Percentiles rank a stretch among this genome's conserved stretches.
These are phyloP conservation scores for Hipparchia semele DNA, from an alignment of 2,888 invertebrate species.

Conservation along the genomic window DNA sequence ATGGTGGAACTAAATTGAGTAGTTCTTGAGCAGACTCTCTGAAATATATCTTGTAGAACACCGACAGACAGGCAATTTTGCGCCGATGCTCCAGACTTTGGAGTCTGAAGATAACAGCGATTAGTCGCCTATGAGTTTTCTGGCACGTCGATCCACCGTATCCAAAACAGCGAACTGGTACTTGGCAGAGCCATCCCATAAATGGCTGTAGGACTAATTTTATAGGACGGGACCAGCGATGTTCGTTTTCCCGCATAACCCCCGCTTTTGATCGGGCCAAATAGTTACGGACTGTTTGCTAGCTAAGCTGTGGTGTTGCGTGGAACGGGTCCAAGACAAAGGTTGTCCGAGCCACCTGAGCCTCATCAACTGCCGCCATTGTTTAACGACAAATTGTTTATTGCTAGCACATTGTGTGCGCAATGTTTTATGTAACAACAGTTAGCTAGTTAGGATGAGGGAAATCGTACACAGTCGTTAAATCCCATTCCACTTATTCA, in stretches of 20 bases:
- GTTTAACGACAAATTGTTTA: conserved; percentile 18
- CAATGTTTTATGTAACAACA: background rate
- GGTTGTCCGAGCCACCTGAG: conserved; percentile 10
- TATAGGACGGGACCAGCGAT: background rate
- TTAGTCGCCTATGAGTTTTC: too few species aligned
- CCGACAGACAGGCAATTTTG: too few species aligned
- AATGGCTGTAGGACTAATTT: background rate
- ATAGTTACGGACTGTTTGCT: background rate
- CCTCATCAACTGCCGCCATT: conserved; percentile 12
- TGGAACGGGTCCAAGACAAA: conserved; percentile 28
- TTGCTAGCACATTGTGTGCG: background rate
- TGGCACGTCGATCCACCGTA: too few species aligned
- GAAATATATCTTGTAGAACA: too few species aligned
- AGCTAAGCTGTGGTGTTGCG: background rate
- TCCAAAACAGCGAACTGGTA: too few species aligned
- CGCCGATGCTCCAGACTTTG: too few species aligned
- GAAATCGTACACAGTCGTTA: too few species aligned
- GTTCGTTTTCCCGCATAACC: background rate
- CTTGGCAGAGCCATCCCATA: background rate
- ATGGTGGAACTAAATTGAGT: too few species aligned
- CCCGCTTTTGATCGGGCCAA: background rate
- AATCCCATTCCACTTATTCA: too few species aligned
- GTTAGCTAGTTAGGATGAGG: too few species aligned
- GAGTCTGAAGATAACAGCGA: too few species aligned
- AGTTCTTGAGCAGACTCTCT: too few species aligned